Conservation (phyloP, 2,113 vertebrate genomes). For the Oreocharis arfaki region DNA sequence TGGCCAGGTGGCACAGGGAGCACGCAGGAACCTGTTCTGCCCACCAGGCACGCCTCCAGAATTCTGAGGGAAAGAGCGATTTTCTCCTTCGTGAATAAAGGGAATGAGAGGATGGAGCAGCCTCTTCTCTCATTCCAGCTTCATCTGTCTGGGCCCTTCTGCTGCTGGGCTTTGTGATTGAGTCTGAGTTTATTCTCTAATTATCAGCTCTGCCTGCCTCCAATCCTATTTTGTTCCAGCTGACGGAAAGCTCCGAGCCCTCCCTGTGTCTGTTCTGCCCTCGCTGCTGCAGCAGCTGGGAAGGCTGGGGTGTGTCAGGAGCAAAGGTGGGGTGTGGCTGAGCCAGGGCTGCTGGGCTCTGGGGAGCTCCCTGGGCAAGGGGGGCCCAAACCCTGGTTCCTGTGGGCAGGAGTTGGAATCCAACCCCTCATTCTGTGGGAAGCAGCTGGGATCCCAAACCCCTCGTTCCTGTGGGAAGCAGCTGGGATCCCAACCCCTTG, state of each 20-base stretch:
- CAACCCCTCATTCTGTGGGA: neutral
- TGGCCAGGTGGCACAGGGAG: accelerated
- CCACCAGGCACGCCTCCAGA: neutral
- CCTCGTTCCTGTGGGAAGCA: neutral
- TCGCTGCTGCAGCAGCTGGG: neutral
- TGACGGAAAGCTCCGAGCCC: neutral
- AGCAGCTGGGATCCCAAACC: neutral
- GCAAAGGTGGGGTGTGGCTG: neutral
- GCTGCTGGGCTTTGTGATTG: neutral
- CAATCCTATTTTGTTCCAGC: neutral
- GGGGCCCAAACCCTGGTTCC: neutral
- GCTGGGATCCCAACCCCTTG: neutral
- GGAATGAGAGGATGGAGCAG: neutral
- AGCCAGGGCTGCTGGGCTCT: accelerated
- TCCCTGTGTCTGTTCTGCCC: neutral
- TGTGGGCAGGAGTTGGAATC: too few relatives aligned
- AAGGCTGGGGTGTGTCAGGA: neutral
- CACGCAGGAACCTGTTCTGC: neutral
- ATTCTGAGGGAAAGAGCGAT: neutral
- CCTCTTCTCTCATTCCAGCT: neutral
- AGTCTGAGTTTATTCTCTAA: neutral
- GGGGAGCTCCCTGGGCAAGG: neutral
- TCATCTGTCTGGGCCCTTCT: neutral
- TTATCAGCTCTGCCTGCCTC: neutral
- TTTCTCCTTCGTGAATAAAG: neutral